These are phyloP conservation scores for Semotilus atromaculatus DNA, from an alignment of 2,797 vertebrate species.

Conservation along the genomic window DNA sequence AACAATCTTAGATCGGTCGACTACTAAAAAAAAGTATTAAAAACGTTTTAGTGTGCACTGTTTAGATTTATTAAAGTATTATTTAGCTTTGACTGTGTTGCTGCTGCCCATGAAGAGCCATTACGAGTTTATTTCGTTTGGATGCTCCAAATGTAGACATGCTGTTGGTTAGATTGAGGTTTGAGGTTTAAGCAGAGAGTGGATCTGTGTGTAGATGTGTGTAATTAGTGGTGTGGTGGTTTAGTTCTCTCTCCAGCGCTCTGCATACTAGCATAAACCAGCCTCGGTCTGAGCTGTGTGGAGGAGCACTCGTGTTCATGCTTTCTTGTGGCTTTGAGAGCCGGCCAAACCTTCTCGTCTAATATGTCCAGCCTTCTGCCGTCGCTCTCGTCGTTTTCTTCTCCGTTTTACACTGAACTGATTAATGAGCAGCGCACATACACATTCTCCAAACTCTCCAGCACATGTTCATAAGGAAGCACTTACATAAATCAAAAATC, in stretches of 20 bases:
- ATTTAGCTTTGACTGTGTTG: neutral
- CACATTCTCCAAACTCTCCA: conserved; percentile 14
- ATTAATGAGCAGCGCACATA: neutral
- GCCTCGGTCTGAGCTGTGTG: neutral
- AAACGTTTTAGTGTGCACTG: neutral
- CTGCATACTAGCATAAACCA: neutral
- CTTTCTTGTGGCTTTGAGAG: neutral
- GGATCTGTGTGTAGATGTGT: conserved; percentile 7
- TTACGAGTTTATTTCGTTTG: neutral
- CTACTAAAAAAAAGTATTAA: neutral
- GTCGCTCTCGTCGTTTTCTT: neutral
- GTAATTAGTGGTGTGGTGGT: conserved; percentile 18
- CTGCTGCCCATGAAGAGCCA: neutral
- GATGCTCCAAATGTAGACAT: neutral
- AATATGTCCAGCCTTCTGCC: neutral
- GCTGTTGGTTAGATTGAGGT: neutral
- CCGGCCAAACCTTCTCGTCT: neutral
- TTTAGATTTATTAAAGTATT: neutral
- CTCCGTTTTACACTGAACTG: neutral
- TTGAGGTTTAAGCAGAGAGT: neutral
- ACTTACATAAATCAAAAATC: conserved; percentile 17
- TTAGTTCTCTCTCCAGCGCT: neutral
- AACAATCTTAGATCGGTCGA: neutral
- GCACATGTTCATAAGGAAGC: neutral
- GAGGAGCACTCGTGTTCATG: neutral